These are phyloP conservation scores for Epinephelus cyanopodus DNA, from an alignment of 2,113 vertebrate genomes.

Conservation along the genomic window DNA sequence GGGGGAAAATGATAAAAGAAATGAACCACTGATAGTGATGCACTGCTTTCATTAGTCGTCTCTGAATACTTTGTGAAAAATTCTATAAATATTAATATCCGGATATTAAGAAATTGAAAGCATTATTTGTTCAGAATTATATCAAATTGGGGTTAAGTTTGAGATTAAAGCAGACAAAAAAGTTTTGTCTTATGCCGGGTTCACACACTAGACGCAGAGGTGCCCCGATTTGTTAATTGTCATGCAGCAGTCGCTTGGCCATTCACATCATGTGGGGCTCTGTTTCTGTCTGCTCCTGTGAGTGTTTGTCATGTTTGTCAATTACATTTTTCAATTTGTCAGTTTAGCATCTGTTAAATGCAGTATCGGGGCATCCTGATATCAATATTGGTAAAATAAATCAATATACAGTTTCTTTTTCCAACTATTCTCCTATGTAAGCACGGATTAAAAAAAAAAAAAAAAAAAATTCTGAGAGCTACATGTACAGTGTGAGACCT, in stretches of 20 bases:
- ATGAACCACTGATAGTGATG: neutral
- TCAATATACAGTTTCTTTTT: neutral
- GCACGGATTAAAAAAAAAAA: neutral
- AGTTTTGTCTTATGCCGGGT: neutral
- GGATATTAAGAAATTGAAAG: neutral
- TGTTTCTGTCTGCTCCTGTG: no score
- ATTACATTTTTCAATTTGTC: no score
- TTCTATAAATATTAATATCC: constrained; percentile 26
- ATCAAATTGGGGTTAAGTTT: neutral
- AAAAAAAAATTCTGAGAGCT: neutral
- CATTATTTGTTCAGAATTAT: neutral
- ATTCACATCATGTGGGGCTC: no score
- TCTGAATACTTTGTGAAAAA: neutral
- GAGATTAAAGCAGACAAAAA: neutral
- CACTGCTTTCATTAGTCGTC: neutral
- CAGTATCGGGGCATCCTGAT: neutral
- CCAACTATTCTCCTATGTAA: neutral
- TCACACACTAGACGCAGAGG: no score
- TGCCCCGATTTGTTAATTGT: no score
- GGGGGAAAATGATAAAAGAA: neutral
- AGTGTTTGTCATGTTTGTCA: no score
- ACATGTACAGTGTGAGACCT: neutral
- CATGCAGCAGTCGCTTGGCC: no score
- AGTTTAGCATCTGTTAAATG: neutral
- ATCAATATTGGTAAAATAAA: neutral